These are phyloP conservation scores for Phaonia tiefii DNA, from an alignment of 2,888 invertebrate species.

Conservation along the genomic window DNA sequence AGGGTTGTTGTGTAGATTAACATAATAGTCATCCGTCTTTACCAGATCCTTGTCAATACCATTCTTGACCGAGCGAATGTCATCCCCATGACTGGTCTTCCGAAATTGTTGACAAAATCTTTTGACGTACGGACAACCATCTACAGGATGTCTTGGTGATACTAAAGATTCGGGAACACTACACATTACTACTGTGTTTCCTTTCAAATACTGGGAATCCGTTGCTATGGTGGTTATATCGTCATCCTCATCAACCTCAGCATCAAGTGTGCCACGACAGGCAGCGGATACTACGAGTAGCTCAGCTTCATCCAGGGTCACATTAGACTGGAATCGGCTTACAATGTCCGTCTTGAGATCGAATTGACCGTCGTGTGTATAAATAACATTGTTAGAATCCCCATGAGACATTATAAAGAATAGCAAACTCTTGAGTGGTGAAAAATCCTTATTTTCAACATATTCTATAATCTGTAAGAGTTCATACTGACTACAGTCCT, in stretches of 20 bases:
- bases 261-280: background rate
- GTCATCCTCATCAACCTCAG: background rate
- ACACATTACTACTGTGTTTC: background rate
- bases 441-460: background rate
- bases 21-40: background rate
- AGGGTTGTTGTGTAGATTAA: too few relatives aligned
- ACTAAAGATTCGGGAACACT: slow-evolving; percentile 20
- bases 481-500: background rate
- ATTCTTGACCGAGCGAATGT: background rate
- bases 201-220: background rate
- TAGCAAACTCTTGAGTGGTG: background rate
- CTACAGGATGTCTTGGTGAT: background rate
- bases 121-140: background rate
- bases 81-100: background rate
- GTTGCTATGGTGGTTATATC: background rate
- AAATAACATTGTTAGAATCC: background rate
- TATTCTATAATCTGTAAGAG: background rate
- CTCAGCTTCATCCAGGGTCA: background rate
- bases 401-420: slow-evolving; percentile 33
- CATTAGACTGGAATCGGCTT: background rate
- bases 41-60: background rate
- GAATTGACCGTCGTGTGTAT: slow-evolving; percentile 9
- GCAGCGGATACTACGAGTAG: background rate
- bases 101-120: background rate
- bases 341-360: background rate